Percentiles rank a stretch among this genome's conserved stretches.
phyloP scores from a whole-genome alignment of 2,888 invertebrate species.

The Creontiades dilutus region DNA sequence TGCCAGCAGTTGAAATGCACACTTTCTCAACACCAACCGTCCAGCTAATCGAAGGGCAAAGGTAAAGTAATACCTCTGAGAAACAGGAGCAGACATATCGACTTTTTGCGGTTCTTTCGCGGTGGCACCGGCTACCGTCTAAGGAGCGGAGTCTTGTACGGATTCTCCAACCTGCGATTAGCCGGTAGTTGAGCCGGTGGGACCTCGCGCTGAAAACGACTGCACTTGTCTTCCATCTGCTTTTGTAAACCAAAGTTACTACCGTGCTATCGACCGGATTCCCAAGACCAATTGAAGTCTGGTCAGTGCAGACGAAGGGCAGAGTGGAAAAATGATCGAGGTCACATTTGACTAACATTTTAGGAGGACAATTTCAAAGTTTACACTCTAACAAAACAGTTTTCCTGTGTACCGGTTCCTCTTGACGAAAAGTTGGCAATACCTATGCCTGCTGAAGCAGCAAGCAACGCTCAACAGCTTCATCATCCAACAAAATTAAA shows the following conservation, averaged over 20 bases:
- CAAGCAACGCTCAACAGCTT: too few species aligned
- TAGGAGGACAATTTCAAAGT: too few species aligned
- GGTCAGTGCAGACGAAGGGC: too few species aligned
- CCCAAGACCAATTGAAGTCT: too few species aligned
- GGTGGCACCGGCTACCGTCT: neutral
- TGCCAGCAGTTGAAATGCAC: neutral
- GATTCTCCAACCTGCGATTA: slow-evolving; percentile 12
- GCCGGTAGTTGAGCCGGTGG: neutral
- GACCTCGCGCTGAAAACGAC: neutral
- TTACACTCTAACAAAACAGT: too few species aligned
- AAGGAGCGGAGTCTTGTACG: neutral
- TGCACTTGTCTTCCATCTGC: neutral
- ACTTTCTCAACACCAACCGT: neutral
- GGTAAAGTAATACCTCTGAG: neutral
- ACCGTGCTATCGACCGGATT: too few species aligned
- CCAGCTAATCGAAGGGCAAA: neutral
- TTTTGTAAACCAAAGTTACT: neutral
- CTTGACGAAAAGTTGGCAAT: too few species aligned
- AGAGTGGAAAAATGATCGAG: too few species aligned
- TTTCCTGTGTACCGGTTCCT: too few species aligned
- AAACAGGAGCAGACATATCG: slow-evolving; percentile 15
- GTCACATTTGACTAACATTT: too few species aligned
- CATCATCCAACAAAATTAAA: too few species aligned
- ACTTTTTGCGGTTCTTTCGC: neutral
- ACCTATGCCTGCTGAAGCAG: too few species aligned